Evolutionary conservation across 2,797 vertebrate genomes (phyloP).

Genomic region (Halcyon chelicuti): DNA sequence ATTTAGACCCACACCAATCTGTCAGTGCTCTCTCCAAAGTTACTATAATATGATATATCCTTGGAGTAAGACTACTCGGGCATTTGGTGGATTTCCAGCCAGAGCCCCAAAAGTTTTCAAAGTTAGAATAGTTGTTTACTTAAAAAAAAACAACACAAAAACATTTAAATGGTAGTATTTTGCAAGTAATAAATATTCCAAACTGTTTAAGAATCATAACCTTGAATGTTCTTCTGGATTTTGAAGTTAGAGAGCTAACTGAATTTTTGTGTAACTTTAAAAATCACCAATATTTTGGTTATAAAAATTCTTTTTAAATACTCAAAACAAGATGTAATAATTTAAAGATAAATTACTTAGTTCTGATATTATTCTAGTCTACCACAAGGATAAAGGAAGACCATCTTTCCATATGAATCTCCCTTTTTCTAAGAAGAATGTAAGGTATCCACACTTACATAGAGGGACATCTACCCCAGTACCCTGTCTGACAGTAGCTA

Average conservation of each 20-base stretch:
- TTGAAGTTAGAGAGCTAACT: background rate
- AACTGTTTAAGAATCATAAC: background rate
- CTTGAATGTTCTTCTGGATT: background rate
- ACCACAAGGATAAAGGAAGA: background rate
- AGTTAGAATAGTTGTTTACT: background rate
- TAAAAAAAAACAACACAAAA: background rate
- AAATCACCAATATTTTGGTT: background rate
- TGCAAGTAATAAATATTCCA: background rate
- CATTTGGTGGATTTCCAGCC: background rate
- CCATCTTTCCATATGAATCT: background rate
- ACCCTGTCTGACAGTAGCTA: background rate
- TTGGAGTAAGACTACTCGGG: background rate
- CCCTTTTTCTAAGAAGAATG: background rate
- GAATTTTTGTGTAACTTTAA: background rate
- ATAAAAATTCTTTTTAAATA: background rate
- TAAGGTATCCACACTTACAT: accelerated
- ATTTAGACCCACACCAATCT: background rate
- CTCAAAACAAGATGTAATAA: background rate
- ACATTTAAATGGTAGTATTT: background rate
- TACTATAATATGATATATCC: accelerated
- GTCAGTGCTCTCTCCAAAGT: background rate
- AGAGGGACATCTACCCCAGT: background rate
- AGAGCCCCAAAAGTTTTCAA: background rate
- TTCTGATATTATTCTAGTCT: background rate
- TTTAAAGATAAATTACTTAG: background rate